Base-by-base conservation (phyloP, 2,888 invertebrate genomes). In the Aspidapion aeneum region DNA sequence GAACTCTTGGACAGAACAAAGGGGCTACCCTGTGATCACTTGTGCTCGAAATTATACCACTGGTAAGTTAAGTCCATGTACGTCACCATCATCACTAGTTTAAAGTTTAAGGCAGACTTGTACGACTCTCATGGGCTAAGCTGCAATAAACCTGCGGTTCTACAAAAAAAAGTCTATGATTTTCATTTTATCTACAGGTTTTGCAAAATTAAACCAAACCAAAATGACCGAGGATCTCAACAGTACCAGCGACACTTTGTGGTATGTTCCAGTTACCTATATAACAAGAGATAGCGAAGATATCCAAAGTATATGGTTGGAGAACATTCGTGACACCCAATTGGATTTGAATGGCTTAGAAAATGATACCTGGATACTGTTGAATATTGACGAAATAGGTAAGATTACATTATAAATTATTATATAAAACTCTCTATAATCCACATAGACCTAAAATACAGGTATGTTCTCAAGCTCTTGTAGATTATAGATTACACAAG, bases 1-100 rank as follows among this genome's bases (percentile, higher is more conserved):
- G 85, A 86, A 87, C 73, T 82, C 86, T 0, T 93, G 91, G 90
- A 89, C 90, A 0, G 82, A 85, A 17, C 89, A 91, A 74, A 83
- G 86, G 0, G 90, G 90, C 0, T 90, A 86, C 75, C 91, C 90
- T 0, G 80, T 89, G 0, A 78, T 90, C 2, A 83, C 82, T 0
- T 83, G 89, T 0, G 78, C 75, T 0, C 80, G 86, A 70, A 80
- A 86, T 73, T 87, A 86, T 63, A 71, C 76, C 0, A 80, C 77
- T 0, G 82, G 66, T 66, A 55, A 20, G 20, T 12, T 19, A 56
- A 9, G 18, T 56, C 21, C 2, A 18, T 56, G 18, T 35, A 35
- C n/a, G n/a, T n/a, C n/a, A n/a, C n/a, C n/a, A n/a, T n/a, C n/a
- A n/a, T n/a, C n/a, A n/a, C n/a, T n/a, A n/a, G n/a, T n/a, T n/a